A percentile compares a stretch with the other conserved stretches of the same genome.
These are phyloP conservation scores for Euplagia quadripunctaria DNA, from an alignment of 2,888 invertebrate genomes.

Conservation along the genomic window DNA sequence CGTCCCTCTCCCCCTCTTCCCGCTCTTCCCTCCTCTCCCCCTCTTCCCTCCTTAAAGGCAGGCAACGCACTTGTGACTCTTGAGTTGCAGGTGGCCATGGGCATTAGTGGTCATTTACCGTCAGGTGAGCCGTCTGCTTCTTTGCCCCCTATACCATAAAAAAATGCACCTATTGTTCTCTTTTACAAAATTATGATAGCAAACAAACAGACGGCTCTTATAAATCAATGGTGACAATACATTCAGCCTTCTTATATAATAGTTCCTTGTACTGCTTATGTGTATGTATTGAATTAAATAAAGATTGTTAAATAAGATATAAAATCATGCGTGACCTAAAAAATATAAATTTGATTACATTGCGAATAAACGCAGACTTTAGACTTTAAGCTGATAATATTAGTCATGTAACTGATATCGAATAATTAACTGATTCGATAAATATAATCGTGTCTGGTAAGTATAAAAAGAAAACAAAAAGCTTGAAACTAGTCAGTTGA, in stretches of 20 bases:
- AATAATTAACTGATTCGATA: constrained; percentile 37
- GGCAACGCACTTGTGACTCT: no score
- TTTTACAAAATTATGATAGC: no score
- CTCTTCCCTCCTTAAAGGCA: no score
- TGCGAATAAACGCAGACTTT: neutral
- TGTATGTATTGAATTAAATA: neutral
- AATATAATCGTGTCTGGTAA: constrained; percentile 32
- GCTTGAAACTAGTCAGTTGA: neutral
- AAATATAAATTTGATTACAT: neutral
- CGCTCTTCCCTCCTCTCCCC: no score
- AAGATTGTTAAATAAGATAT: neutral
- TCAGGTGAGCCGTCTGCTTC: no score
- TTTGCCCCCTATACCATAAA: no score
- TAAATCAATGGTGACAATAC: no score
- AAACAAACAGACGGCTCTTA: no score
- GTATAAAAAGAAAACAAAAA: constrained; percentile 51
- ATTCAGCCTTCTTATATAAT: neutral
- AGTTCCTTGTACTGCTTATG: neutral
- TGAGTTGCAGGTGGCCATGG: no score
- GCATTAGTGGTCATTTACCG: no score
- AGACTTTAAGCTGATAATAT: neutral
- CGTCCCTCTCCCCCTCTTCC: no score
- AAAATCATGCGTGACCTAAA: neutral
- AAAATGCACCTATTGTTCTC: no score
- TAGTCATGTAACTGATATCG: neutral